Evolutionary conservation across 1,140 invertebrate species (phyloP), one percentile per base, ranked within the genome.

Genomic region (Pinna nobilis): DNA sequence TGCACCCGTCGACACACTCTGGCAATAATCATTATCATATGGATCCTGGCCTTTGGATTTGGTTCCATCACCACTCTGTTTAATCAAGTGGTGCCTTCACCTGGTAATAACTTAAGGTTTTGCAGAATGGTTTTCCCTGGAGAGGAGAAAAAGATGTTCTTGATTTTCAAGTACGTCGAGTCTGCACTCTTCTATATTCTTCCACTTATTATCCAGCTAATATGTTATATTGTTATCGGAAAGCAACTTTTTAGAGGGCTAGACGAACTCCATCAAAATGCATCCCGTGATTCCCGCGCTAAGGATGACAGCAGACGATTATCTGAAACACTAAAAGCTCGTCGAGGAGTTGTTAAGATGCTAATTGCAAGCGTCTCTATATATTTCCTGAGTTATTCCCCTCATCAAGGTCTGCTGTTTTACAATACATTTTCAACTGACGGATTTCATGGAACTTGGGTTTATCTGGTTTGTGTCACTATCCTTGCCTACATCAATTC

Each of bases 301-400:
- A 64, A 68, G 13, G 77, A 78, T 66, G 80, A 84, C 59, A 84
- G 83, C 39, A 79, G 81, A 49, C 53, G 77, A 18, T 64, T 80
- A 4, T 80, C 77, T 0, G 82, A 85, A 49, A 81, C 87, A 4
- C 81, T 90, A 32, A 79, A 83, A 50, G 84, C 88, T 0, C 75
- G 89, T 7, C 78, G 82, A 71, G 88, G 87, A 7, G 89, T 90
- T 28, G 87, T 90, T 13, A 90, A 90, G 70, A 90, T 90, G 89
- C 77, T 90, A 2, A 85, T 90, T 11, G 86, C 80, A 6, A 87
- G 88, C 63, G 88, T 90, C 7, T 74, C 83, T 20, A 85, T 90
- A n/a, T 90, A 90, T 68, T 89, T 89, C 68, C 44, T 90, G 20
- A 89, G 89, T 73, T 90, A 89, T 65, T 88, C 87, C 0, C 89